Evolutionary conservation across 2,888 invertebrate genomes (phyloP).

Genomic region (Autographa pulchrina): DNA sequence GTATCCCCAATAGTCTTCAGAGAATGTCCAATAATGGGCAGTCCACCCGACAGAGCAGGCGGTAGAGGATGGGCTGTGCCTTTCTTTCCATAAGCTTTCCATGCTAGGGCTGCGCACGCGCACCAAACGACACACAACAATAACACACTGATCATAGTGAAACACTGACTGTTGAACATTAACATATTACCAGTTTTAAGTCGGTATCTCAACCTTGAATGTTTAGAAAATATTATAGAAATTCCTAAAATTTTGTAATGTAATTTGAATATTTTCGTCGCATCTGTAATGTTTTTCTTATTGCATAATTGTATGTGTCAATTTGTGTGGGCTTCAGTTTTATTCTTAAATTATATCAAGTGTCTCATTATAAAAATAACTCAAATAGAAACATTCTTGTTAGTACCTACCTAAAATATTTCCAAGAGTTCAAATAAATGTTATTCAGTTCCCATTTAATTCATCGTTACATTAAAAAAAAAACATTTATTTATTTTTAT

Average conservation of each 20-base stretch:
- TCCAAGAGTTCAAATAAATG: too few species aligned
- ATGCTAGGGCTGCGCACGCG: background rate
- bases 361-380: too few species aligned
- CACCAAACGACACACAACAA: constrained; percentile 31
- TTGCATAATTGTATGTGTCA: background rate
- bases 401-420: too few species aligned
- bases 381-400: too few species aligned
- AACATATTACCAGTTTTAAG: background rate
- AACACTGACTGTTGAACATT: background rate
- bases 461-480: too few species aligned
- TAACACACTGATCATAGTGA: constrained; percentile 32
- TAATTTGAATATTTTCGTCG: background rate
- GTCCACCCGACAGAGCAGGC: constrained; percentile 26
- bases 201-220: constrained; percentile 3
- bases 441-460: too few species aligned
- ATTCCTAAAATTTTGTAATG: background rate
- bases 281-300: background rate
- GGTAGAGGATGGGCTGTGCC: constrained; percentile 21
- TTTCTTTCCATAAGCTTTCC: constrained; percentile 18
- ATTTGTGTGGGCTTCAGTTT: too few species aligned
- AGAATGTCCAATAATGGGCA: constrained; percentile 37
- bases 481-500: too few species aligned
- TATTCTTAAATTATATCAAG: too few species aligned
- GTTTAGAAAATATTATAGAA: background rate
- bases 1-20: constrained; percentile 33